Base-by-base conservation (phyloP, 1,140 invertebrate species). In the Aphelinus atriplicis region DNA sequence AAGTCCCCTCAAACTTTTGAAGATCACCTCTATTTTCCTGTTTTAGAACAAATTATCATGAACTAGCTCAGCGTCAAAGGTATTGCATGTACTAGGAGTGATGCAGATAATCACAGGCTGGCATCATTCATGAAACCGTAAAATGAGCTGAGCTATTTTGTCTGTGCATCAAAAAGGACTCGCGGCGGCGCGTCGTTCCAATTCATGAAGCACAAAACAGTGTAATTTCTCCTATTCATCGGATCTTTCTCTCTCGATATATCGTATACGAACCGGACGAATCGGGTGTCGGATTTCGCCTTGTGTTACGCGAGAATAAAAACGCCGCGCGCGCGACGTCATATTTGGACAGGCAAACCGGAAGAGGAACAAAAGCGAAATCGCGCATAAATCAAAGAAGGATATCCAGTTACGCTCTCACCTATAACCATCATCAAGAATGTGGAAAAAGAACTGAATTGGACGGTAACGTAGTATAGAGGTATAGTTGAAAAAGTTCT, bases 301-400 rank as follows among this genome's bases (percentile, higher is more conserved):
- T 9, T 45, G 64, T n/a, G 26, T 5, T 26, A 46, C 55, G 10
- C 43, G 47, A 68, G 26, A n/a, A 61, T 61, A 61, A 61, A 45
- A 61, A 45, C n/a, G 55, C 2, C 51, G 26, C 26, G 26, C 26
- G 26, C 26, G 26, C 26, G 64, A 42, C 51, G 65, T 67, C 51
- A 67, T 67, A 67, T 67, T 67, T 67, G 65, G 65, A 67, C 65
- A 67, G 51, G 50, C 5, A 3, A 9, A 55, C 65, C 65, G 65
- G 65, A 67, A 67, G 65, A 56, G 65, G 5, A 46, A 68, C 65
- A 55, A 55, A 56, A 42, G 51, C 64, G 43, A 46, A 55, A 66
- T 66, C 7, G 63, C 48, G 64, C 51, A 66, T 66, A 66, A 66
- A 66, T 66, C 64, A 46, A 53, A 2, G 47, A n/a, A 55, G 42